Base-by-base conservation (phyloP, 2,888 invertebrate genomes). In the Eugnorisma glareosa region DNA sequence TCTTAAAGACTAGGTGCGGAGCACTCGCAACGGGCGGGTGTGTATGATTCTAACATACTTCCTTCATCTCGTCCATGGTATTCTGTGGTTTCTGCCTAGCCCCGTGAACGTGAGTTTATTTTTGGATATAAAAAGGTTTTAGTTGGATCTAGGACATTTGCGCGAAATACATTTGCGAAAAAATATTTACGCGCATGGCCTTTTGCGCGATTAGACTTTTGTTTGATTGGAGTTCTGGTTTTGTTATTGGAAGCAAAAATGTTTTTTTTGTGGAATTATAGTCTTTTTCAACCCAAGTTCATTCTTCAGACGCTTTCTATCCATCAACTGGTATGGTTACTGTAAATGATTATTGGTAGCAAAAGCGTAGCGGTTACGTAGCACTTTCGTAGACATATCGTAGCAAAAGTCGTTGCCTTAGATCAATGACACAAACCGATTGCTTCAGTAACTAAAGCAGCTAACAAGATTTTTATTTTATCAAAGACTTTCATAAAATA, bases 331-430 rank as follows among this genome's bases (percentile, higher is more conserved):
- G 15, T 45, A 0, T 18, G 18, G 10, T 37, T 43, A 35, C 18
- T 67, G 13, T 59, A 59, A 73, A 45, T 43, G 24, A 24, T 3
- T 13, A 24, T n/a, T 68, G 21, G 54, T 77, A 77, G 68, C 76
- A 76, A 74, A 67, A 63, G 11, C 64, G 76, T 82, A 76, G 69
- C 57, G 8, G n/a, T 45, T 63, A n/a, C 54, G 79, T 75, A 63
- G 64, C 63, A 57, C 18, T 57, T 63, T 77, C 66, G 78, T 70
- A 77, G 69, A 69, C 64, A 21, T 35, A 8, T 28, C 69, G 69
- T 82, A 70, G 66, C 69, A 67, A 66, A 67, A 75, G 13, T 48
- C 67, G 7, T 57, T 18, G 48, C 37, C 63, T 35, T 64, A 81
- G 45, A 48, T 77, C 45, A 83, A 54, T 21, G 45, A 61, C 70